Evolutionary conservation across 2,113 vertebrate genomes (phyloP).

Genomic region (Martes martes): DNA sequence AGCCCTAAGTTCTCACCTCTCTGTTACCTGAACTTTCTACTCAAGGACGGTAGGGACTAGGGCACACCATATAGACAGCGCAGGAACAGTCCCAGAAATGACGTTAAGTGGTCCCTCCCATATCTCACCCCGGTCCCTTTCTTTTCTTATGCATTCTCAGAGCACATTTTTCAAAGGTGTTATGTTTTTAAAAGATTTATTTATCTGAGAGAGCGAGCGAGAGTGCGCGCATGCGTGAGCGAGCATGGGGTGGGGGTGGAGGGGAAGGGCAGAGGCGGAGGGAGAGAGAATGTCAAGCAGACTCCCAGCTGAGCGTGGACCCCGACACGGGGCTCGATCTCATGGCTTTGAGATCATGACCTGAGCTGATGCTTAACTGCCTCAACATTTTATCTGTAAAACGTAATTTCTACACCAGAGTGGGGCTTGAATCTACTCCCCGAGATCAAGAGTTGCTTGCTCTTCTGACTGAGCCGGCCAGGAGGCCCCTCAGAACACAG

Average conservation of each 20-base stretch:
- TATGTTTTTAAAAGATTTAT: not conserved
- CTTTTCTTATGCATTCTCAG: not conserved
- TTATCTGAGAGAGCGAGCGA: not conserved
- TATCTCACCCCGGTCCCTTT: not conserved
- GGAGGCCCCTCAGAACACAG: not conserved
- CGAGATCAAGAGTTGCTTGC: not conserved
- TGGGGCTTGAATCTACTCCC: not conserved
- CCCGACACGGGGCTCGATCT: no score
- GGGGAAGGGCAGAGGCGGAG: not conserved
- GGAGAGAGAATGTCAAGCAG: not conserved
- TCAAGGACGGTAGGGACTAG: not conserved
- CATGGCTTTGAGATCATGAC: not conserved
- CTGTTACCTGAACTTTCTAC: not conserved
- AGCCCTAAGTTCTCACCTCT: not conserved
- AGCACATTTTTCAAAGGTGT: not conserved
- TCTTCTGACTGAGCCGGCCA: not conserved
- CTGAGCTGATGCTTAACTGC: not conserved
- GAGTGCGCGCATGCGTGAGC: rapidly evolving
- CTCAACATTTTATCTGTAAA: not conserved
- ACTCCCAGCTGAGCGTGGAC: not conserved
- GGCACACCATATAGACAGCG: not conserved
- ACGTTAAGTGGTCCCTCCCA: not conserved
- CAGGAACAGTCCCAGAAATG: not conserved
- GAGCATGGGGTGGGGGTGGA: not conserved
- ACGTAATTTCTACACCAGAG: not conserved